Evolutionary conservation across 2,888 invertebrate genomes (phyloP), one percentile per base, ranked within the genome.

Genomic region (Acronicta alni): DNA sequence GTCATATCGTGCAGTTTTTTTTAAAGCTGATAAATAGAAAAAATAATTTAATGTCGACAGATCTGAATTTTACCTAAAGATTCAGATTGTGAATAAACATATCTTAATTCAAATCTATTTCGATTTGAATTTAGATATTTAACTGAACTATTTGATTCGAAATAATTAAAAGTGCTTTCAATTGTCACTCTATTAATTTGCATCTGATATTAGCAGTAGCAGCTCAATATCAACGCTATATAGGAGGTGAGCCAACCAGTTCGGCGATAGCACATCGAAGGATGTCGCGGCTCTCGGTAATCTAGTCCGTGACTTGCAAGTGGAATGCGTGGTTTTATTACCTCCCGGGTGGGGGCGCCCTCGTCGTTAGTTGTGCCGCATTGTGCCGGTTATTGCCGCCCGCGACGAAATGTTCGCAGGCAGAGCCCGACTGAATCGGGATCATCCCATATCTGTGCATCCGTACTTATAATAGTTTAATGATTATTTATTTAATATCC

Each of bases 231-330:
- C 37, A 48, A 35, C 48, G 55, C 41, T 57, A 47, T 45, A 56
- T 44, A 45, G 58, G 48, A 57, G 67, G 67, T 72, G 76, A 60
- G 64, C 55, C 55, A 61, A 54, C 62, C 62, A 59, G 72, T 67
- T 66, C 60, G 73, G 71, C 81, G 87, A 85, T 83, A 83, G 81
- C 85, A 84, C 84, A 89, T 86, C 85, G 89, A 81, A 84, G 86
- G 86, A 83, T 83, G 89, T 82, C 88, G 85, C 84, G 81, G 79
- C 70, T 75, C 86, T 82, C 85, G 86, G 90, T 92, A 93, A 93
- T 93, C 91, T 92, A 88, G 84, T 90, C 88, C 93, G 93, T 93
- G 93, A 93, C 93, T 92, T 91, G 93, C 91, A 92, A 90, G 88
- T 89, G 85, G 84, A 91, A 92, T 90, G 86, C 84, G 86, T 86